Conservation (phyloP, 2,797 vertebrate genomes). For the Hemibagrus guttatus region DNA sequence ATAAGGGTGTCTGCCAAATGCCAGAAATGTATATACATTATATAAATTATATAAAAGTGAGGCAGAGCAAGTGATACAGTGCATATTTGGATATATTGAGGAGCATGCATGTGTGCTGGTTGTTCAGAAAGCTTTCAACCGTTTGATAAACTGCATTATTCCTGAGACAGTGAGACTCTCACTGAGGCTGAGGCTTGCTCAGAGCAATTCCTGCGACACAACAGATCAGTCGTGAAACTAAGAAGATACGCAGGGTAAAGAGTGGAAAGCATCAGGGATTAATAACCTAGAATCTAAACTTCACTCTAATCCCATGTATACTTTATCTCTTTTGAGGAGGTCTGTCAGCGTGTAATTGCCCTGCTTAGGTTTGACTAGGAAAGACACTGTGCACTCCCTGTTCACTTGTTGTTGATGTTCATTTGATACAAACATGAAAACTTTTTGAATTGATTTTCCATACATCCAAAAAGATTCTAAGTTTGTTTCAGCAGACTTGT, state of each 20-base stretch:
- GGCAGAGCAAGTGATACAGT: neutral
- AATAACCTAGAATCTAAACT: slow-evolving; percentile 21
- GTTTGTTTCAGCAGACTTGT: neutral
- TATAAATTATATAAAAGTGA: neutral
- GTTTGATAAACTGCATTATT: neutral
- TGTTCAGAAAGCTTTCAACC: neutral
- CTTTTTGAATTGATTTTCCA: neutral
- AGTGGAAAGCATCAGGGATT: slow-evolving; percentile 12
- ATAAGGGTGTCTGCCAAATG: too few relatives aligned
- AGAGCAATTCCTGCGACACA: slow-evolving; percentile 20
- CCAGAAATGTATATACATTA: neutral
- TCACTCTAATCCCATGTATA: slow-evolving; percentile 3
- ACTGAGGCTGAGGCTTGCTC: slow-evolving; percentile 23
- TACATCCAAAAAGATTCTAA: too few relatives aligned
- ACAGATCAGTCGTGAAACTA: slow-evolving; percentile 15
- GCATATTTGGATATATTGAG: neutral
- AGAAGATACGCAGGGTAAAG: slow-evolving; percentile 12
- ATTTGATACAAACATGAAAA: slow-evolving; percentile 9
- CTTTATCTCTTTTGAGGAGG: slow-evolving; percentile 11
- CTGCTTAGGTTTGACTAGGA: neutral
- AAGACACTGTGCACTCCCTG: neutral
- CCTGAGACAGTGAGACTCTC: too few relatives aligned
- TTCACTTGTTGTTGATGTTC: neutral
- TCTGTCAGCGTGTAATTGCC: neutral
- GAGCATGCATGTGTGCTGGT: neutral